These are phyloP conservation scores for Phaethornis superciliosus DNA, from an alignment of 2,113 vertebrate species.

Conservation along the genomic window DNA sequence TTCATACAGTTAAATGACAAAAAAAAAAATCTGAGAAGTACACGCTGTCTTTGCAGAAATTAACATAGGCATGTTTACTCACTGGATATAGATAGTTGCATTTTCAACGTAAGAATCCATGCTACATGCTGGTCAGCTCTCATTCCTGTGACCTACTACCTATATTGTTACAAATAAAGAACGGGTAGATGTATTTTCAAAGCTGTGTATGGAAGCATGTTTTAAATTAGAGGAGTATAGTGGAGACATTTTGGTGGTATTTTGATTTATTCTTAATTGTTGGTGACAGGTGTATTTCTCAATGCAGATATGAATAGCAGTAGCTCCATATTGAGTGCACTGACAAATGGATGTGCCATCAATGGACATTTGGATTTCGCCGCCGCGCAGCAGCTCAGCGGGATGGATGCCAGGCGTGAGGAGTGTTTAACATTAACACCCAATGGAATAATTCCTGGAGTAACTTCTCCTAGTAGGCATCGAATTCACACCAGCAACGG, in stretches of 20 bases:
- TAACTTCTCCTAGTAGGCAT: constrained; percentile 35
- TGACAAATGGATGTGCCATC: constrained; percentile 80
- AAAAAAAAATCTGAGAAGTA: neutral
- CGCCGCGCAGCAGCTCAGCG: constrained; percentile 59
- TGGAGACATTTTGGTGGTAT: constrained; percentile 46
- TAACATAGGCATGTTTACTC: neutral
- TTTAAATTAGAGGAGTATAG: neutral
- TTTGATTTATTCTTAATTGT: constrained; percentile 62
- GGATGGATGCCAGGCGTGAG: constrained; percentile 58
- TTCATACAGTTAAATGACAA: neutral
- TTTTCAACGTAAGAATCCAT: neutral
- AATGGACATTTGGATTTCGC: constrained; percentile 77
- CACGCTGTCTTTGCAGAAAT: neutral
- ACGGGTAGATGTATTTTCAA: neutral
- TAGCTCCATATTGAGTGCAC: constrained; percentile 77
- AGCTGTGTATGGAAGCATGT: neutral
- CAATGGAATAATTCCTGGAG: constrained; percentile 9
- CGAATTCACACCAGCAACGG: neutral
- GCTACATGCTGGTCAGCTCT: neutral
- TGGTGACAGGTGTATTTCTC: constrained; percentile 85
- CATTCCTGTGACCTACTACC: neutral
- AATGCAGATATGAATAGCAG: constrained; percentile 83
- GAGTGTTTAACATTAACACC: constrained; percentile 54
- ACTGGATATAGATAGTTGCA: neutral
- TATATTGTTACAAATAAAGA: neutral